These are phyloP conservation scores for Hoplodrina ambigua DNA, from an alignment of 2,888 invertebrate species.

Conservation along the genomic window DNA sequence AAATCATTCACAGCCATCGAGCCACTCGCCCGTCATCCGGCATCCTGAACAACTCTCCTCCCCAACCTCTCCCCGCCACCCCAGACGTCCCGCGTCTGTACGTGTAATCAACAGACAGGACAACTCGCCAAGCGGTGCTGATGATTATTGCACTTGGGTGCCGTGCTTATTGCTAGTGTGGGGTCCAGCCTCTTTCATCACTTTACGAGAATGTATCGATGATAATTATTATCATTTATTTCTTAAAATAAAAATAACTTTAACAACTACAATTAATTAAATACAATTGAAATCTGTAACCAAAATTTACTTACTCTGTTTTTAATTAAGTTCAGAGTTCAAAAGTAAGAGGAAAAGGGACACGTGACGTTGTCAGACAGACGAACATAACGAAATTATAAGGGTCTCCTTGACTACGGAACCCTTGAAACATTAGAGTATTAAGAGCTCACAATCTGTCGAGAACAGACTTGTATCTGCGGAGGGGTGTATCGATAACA, in stretches of 20 bases:
- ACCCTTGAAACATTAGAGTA: conserved; percentile 13
- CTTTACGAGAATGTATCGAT: no score
- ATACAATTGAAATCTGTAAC: neutral
- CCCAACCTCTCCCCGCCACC: neutral
- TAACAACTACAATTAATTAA: no score
- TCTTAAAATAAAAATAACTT: no score
- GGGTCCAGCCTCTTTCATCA: no score
- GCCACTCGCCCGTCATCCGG: conserved; percentile 18
- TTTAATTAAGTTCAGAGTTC: neutral
- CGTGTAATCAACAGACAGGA: conserved; percentile 9
- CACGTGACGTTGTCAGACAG: neutral
- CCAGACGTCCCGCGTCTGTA: neutral
- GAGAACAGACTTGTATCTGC: conserved; percentile 15
- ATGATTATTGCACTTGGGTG: neutral
- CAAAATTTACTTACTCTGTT: neutral
- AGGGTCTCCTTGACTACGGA: conserved; percentile 15
- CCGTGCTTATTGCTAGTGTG: neutral
- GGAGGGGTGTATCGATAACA: conserved; percentile 39
- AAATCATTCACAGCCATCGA: conserved; percentile 46
- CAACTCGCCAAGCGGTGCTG: neutral
- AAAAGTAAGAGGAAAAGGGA: conserved; percentile 32
- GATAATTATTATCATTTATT: no score
- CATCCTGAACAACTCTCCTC: neutral
- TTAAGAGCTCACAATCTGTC: conserved; percentile 31
- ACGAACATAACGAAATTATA: conserved; percentile 28